Base-by-base conservation (phyloP, 2,113 vertebrate species). In the Dascyllus trimaculatus region DNA sequence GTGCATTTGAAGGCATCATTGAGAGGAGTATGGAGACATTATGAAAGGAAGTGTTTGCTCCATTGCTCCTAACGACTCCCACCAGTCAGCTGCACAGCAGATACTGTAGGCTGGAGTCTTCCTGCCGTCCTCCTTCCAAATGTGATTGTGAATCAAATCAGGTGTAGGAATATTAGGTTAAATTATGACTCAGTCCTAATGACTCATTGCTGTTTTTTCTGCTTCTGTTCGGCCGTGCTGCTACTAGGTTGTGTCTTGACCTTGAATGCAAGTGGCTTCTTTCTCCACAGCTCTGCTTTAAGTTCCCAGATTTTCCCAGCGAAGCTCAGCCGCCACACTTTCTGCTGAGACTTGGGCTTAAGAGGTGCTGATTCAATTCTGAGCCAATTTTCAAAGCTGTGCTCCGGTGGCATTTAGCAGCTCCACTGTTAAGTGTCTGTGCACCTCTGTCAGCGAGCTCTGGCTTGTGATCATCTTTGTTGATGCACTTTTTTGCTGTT, bases 31-130 rank as follows among this genome's bases (percentile, higher is more conserved):
- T 45, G 72, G 26, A 67, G 62, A 71, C 59, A 80, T 78, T 85
- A 71, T 74, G 76, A 70, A 80, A 62, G 49, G 26, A 62, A 77
- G 76, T 26, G 57, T 68, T 71, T 69, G 72, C 73, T 78, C 32
- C 43, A 71, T 71, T 63, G 85, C 60, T 61, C 57, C 48, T 75
- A 75, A 87, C 45, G 58, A 71, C 86, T 82, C 77, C 77, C 78
- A 80, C 77, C 63, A 45, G 76, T 66, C 62, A 48, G 73, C 77
- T 73, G 51, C 67, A 68, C 45, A 26, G 43, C 80, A 32, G 54
- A 65, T 46, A 64, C 51, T 11, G 51, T 49, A 29, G 64, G 56
- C 51, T 71, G 56, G 74, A 59, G 38, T 58, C 21, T 18, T 61
- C 21, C 49, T 62, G 66, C 35, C n/a, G 40, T 58, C 71, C 67